These are phyloP conservation scores for Hyperoplus immaculatus DNA, from an alignment of 2,797 vertebrate genomes.

Conservation along the genomic window DNA sequence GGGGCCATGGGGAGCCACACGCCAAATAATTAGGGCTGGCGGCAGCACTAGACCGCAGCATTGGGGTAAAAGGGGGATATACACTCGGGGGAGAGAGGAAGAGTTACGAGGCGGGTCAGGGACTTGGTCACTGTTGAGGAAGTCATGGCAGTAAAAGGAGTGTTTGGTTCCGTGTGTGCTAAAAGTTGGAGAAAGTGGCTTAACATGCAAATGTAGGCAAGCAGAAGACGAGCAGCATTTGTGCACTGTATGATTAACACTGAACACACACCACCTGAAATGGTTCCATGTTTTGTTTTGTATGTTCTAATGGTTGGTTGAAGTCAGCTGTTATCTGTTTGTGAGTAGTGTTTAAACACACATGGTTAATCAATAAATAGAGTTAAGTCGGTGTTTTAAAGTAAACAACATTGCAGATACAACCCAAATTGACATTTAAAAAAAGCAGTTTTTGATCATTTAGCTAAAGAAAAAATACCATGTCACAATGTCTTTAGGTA, in stretches of 20 bases:
- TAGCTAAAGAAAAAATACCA: neutral
- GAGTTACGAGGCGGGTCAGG: conserved; percentile 55
- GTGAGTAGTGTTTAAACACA: conserved; percentile 17
- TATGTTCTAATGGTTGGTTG: conserved; percentile 18
- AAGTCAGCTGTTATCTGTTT: conserved; percentile 25
- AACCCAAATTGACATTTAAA: neutral
- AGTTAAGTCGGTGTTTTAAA: conserved; percentile 20
- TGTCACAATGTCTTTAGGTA: neutral
- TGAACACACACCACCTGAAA: conserved; percentile 22
- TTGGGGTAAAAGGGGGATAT: conserved; percentile 55
- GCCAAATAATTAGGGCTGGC: conserved; percentile 84
- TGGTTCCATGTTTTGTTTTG: neutral
- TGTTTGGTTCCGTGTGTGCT: conserved; percentile 21
- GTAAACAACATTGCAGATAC: conserved; percentile 11
- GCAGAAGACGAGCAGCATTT: conserved; percentile 10
- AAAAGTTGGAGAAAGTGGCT: conserved; percentile 25
- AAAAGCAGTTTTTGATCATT: conserved; percentile 1
- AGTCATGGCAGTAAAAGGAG: conserved; percentile 34
- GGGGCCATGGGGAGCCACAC: conserved; percentile 74
- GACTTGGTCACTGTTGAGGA: conserved; percentile 62
- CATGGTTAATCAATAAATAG: conserved; percentile 25
- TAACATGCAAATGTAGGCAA: conserved; percentile 18
- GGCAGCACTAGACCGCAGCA: conserved; percentile 74
- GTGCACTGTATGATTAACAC: conserved; percentile 13
- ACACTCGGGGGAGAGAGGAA: conserved; percentile 21